Conservation (phyloP, 2,113 vertebrate genomes). For the Antidorcas marsupialis region DNA sequence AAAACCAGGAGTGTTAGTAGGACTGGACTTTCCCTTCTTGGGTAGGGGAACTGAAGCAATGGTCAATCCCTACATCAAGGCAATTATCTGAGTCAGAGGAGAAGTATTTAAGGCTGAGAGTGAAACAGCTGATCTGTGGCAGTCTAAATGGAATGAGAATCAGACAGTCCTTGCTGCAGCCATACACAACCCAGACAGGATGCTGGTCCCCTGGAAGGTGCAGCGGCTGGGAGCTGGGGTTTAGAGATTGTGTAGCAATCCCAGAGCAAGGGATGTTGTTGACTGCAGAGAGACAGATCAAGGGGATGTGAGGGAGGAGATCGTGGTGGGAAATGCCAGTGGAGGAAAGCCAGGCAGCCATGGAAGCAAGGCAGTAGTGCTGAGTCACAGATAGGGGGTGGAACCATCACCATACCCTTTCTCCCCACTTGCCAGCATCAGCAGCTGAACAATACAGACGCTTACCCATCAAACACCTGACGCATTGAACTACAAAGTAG, state of each 20-base stretch:
- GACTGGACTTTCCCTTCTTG: not conserved
- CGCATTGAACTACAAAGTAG: not conserved
- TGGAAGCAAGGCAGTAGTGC: not conserved
- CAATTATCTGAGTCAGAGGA: not conserved
- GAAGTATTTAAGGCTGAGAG: not conserved
- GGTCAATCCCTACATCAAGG: not conserved
- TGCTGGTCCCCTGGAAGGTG: not conserved
- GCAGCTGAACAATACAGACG: not conserved
- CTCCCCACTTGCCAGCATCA: not conserved
- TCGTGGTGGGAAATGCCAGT: not conserved
- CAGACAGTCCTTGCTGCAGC: not conserved
- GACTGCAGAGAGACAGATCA: not conserved
- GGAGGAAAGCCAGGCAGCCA: not conserved
- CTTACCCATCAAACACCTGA: not conserved
- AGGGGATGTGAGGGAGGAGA: not conserved
- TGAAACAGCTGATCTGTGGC: not conserved
- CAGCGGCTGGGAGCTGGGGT: not conserved
- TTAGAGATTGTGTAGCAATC: not conserved
- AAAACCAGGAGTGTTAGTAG: not conserved
- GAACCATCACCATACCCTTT: not conserved
- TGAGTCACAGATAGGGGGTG: fast-evolving
- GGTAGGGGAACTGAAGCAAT: not conserved
- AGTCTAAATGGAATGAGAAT: not conserved
- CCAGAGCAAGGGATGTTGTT: not conserved
- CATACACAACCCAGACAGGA: not conserved